These are phyloP conservation scores for Actinopyga echinites DNA, from an alignment of 53 echinoderm and acorn worm species.

Conservation along the genomic window DNA sequence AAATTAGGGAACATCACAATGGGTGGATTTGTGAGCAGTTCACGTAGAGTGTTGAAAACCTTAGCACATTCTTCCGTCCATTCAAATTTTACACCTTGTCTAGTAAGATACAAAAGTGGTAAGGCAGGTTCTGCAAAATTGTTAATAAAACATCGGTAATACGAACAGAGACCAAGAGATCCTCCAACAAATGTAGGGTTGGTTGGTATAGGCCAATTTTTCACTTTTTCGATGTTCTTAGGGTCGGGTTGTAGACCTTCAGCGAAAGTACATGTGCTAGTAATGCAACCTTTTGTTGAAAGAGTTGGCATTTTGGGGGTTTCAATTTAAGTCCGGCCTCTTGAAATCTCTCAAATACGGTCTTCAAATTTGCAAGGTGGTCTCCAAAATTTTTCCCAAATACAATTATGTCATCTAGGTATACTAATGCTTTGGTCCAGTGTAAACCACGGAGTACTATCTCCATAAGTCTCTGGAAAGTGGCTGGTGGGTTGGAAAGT, in stretches of 20 bases:
- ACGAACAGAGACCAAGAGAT: not conserved
- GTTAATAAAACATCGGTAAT: constrained; percentile 16
- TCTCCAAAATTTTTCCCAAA: no score
- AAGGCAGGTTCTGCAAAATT: not conserved
- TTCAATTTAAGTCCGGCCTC: not conserved
- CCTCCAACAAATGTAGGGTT: not conserved
- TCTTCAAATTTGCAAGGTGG: not conserved
- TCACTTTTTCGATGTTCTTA: not conserved
- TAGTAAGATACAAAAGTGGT: not conserved
- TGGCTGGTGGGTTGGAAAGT: no score
- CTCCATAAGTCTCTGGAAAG: no score
- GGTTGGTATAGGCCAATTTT: constrained; percentile 18
- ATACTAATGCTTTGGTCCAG: no score
- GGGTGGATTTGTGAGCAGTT: not conserved
- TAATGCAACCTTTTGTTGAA: not conserved
- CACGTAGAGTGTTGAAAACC: not conserved
- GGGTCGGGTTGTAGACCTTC: constrained; percentile 8
- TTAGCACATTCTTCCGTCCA: constrained; percentile 14
- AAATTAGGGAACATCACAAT: constrained; percentile 11
- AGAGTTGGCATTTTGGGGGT: not conserved
- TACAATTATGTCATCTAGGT: not conserved
- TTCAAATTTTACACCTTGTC: not conserved
- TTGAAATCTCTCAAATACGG: not conserved
- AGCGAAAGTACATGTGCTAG: constrained; percentile 13
- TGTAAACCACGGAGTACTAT: no score